Evolutionary conservation across 2,113 vertebrate genomes (phyloP), one percentile per base, ranked within the genome.

Genomic region (Odocoileus virginianus): DNA sequence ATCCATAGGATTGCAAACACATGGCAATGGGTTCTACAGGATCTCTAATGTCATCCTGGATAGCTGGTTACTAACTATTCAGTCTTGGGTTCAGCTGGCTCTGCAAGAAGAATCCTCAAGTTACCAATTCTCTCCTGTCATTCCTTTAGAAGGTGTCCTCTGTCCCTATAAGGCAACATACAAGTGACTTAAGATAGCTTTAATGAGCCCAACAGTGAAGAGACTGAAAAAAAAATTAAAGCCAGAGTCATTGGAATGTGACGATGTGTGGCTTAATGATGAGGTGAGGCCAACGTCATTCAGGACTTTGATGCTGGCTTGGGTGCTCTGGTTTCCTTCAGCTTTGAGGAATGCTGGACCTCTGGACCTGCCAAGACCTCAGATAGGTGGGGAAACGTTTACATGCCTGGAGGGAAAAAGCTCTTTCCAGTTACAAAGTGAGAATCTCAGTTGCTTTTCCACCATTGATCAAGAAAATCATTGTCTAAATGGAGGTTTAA

Each of bases 361-460:
- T 60, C 57, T 81, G 76, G 76, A 87, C 36, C 83, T 4, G 60
- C 64, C 55, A 67, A 86, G 55, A 81, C 54, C 61, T 40, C 87
- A 94, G 36, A 47, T n/a, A 87, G 96, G 9, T 25, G 93, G 40
- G 87, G 47, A 89, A 91, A 92, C 47, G 9, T 14, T 96, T 67
- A 87, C 33, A 40, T 86, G 61, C 88, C 78, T 14, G 52, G 52
- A 50, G 64, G 23, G 2, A 78, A 52, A 71, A 91, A 40, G 12
- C 25, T 85, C 61, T 79, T 97, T 93, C 50, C 78, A 21, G 30
- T 82, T 88, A 50, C 7, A 85, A 40, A 45, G 85, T n/a, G 64
- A 97, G 89, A 96, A 86, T 91, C 76, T 21, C 88, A 74, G 95
- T 52, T 45, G 85, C 47, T 91, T 50, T 95, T 54, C 79, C 55